Evolutionary conservation across 2,888 invertebrate species (phyloP), one percentile per base, ranked within the genome.

Genomic region (Thecocarcelia acutangulata): DNA sequence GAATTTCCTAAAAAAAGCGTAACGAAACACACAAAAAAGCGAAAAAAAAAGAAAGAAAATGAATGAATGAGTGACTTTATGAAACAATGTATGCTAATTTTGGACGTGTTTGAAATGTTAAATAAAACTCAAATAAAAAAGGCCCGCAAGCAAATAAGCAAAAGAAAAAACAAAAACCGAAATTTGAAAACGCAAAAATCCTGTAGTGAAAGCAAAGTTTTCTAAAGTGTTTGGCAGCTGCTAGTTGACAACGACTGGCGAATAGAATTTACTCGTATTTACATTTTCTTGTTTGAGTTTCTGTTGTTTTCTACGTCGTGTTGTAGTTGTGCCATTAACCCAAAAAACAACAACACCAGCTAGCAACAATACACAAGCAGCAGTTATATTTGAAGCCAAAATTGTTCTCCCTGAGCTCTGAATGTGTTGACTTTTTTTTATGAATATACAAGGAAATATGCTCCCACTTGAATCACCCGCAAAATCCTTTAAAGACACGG

Each of bases 21-120:
- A 52, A 46, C 54, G 42, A 58, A 66, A 19, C 21, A 28, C 2
- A 52, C 21, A 48, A 56, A 44, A 56, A 21, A 19, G 40, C 42
- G n/a, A 11, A 15, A 19, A 33, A 13, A 58, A 37, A 54, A 28
- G 19, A 17, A 17, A 13, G 19, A 5, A 42, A 68, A 54, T 24
- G n/a, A 63, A 44, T 52, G 40, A 69, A 8, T 63, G 21, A 63
- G 19, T 56, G 40, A 52, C 59, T 58, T n/a, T 8, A 8, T 50
- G 21, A 50, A 46, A 74, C 73, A 63, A 56, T 72, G 54, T 73
- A 76, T 81, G 76, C 72, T 81, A 81, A 81, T 81, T 56, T 68
- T 61, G 48, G 58, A 77, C 72, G 73, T 77, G 76, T 73, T 69
- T 61, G 46, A 69, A 76, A 70, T 77, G 46, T 70, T 70, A 21